Evolutionary conservation across 2,888 invertebrate genomes (phyloP), one percentile per base, ranked within the genome.

Genomic region (Herminia tarsipennalis): DNA sequence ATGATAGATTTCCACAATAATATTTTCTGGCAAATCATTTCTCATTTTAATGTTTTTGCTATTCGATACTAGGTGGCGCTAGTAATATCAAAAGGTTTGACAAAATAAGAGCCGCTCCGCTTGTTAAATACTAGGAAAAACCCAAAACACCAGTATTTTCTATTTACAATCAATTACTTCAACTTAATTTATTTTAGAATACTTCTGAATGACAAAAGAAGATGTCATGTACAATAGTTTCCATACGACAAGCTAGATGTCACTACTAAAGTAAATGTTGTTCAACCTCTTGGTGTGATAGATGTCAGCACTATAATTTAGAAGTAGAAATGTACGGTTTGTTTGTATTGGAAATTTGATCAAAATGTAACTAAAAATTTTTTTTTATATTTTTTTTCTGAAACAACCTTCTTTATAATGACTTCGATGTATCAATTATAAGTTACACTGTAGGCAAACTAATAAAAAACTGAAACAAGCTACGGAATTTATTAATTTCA

Each of bases 401-500:
- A 3, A 17, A 34, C 22, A 33, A 33, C 12, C 8, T 18, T 5
- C 10, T 10, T 20, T n/a, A 20, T 28, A 60, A 45, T 40, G 39
- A n/a, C 24, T 25, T 22, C 49, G 29, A 24, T 45, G 56, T 52
- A 56, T 21, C 52, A 60, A 64, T 65, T 55, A 68, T 33, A 32
- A 9, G 16, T 36, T 50, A 66, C 66, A 69, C 37, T 4, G 16
- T 33, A 30, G 18, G 21, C 2, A 34, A 49, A 51, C 42, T 34
- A 49, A 40, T 28, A 21, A 33, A 46, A 34, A 52, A 48, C 51
- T 33, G 21, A 21, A 49, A 51, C 27, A 36, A 9, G 40, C 37
- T 13, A 43, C 18, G 45, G 54, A 70, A 67, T 70, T n/a, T 67
- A 68, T 49, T 51, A 83, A 86, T 86, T 85, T 86, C 82, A 85